Evolutionary conservation across 92 coral and sea anemone genomes (phyloP).

Genomic region (Umimayanthus chanpuru): DNA sequence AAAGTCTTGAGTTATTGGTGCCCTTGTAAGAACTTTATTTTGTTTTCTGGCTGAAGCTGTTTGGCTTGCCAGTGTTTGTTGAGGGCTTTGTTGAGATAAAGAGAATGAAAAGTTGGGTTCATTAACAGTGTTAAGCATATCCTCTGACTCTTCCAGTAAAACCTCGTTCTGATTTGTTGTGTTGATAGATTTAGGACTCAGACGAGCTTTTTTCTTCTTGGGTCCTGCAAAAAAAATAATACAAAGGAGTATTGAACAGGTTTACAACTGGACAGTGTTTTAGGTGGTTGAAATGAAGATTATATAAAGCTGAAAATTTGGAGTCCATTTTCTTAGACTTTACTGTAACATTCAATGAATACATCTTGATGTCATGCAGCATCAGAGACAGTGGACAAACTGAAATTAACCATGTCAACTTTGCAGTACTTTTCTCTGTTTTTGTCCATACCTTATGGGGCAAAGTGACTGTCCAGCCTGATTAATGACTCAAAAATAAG

Average conservation of each 20-base stretch:
- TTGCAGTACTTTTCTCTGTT: too few species aligned
- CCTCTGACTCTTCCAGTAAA: neutral
- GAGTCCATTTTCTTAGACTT: too few species aligned
- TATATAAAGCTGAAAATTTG: too few species aligned
- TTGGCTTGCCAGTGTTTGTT: neutral
- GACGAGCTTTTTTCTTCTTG: conserved; percentile 66
- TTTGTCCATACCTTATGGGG: too few species aligned
- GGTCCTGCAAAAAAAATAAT: conserved; percentile 54
- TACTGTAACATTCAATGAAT: too few species aligned
- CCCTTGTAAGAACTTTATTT: conserved; percentile 67
- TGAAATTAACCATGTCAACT: too few species aligned
- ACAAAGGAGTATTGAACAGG: neutral
- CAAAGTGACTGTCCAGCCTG: too few species aligned
- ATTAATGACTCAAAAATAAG: too few species aligned
- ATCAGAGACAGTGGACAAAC: too few species aligned
- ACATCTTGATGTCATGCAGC: too few species aligned
- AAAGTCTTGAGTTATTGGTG: conserved; percentile 82
- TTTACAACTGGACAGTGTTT: too few species aligned
- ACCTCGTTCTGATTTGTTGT: neutral
- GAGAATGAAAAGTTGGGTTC: neutral
- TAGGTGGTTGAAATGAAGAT: too few species aligned
- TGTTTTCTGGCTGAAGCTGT: conserved; percentile 28
- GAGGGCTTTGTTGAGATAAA: neutral
- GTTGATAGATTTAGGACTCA: conserved; percentile 30
- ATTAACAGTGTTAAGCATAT: neutral